These are phyloP conservation scores for Phymastichus coffea DNA, from an alignment of 1,140 invertebrate species.

Conservation along the genomic window DNA sequence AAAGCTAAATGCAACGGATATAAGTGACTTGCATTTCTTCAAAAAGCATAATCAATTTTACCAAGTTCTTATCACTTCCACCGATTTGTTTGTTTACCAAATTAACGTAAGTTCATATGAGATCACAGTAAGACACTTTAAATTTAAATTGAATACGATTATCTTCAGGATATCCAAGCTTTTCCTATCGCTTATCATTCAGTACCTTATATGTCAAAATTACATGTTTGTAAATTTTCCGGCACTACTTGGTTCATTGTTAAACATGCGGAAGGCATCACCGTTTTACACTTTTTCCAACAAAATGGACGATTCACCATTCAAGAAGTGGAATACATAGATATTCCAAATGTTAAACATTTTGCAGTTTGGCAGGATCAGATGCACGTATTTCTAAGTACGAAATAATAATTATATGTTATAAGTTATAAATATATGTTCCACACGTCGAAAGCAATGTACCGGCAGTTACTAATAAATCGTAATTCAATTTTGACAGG, in stretches of 20 bases:
- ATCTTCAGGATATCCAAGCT: no score
- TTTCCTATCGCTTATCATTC: not conserved
- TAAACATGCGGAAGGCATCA: not conserved
- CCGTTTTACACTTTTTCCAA: not conserved
- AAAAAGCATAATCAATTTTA: not conserved
- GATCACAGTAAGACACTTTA: no score
- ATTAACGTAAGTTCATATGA: not conserved
- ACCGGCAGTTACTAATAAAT: no score
- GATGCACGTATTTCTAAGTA: no score
- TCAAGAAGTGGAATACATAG: not conserved
- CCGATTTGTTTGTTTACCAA: not conserved
- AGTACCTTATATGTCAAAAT: not conserved
- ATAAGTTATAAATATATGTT: no score
- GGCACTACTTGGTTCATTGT: not conserved
- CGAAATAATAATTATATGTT: no score
- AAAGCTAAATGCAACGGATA: not conserved
- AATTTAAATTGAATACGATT: no score
- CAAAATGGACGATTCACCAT: not conserved
- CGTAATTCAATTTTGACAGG: no score
- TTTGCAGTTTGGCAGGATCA: not conserved
- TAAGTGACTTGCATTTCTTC: slow-evolving; percentile 1
- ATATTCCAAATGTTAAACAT: not conserved
- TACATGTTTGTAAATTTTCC: not conserved
- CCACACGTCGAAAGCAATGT: no score
- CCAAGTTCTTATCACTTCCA: not conserved